phyloP scores from a whole-genome alignment of 1,140 invertebrate species.

The Ridgeia piscesae region DNA sequence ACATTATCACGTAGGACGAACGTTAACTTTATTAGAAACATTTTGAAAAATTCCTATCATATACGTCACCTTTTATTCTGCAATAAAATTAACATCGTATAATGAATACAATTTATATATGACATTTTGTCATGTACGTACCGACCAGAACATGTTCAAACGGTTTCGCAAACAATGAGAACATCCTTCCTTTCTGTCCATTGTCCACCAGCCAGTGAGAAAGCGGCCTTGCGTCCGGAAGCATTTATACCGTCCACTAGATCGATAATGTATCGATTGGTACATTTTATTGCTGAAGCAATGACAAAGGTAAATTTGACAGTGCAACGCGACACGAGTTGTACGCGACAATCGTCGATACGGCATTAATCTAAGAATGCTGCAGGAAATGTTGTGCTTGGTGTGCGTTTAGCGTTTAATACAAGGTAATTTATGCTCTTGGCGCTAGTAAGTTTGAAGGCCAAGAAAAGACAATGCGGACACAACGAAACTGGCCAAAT shows the following conservation, averaged over 20 bases:
- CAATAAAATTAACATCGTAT: background rate
- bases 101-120: background rate
- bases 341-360: background rate
- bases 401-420: background rate
- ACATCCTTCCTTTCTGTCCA: background rate
- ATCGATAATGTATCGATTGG: background rate
- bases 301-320: background rate
- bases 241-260: background rate
- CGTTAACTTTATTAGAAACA: too few relatives aligned
- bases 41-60: too few relatives aligned
- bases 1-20: too few relatives aligned
- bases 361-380: background rate
- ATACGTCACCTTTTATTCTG: too few relatives aligned
- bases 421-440: background rate
- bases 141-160: background rate
- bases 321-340: background rate
- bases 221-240: background rate
- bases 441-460: background rate
- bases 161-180: background rate
- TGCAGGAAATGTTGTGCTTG: background rate
- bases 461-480: background rate
- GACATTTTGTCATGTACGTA: background rate
- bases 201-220: background rate
- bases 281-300: background rate
- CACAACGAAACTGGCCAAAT: background rate